phyloP scores from a whole-genome alignment of 2,888 invertebrate genomes.

The Nymphalis c-album region DNA sequence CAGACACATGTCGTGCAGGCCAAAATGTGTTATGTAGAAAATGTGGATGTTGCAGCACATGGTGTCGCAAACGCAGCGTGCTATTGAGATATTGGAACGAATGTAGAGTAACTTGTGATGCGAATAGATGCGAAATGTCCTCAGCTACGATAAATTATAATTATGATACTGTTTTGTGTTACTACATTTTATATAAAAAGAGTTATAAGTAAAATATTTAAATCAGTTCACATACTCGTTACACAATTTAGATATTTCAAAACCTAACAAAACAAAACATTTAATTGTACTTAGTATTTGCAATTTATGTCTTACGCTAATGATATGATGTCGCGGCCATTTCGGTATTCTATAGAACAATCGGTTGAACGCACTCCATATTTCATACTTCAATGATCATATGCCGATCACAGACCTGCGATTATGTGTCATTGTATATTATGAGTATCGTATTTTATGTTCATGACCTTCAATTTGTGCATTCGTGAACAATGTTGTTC shows the following conservation, averaged over 20 bases:
- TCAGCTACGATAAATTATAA: neutral
- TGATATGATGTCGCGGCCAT: neutral
- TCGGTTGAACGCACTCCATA: slow-evolving; percentile 39
- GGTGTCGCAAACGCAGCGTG: slow-evolving; percentile 22
- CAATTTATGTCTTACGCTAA: too few species aligned
- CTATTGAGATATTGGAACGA: slow-evolving; percentile 34
- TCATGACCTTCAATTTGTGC: slow-evolving; percentile 9
- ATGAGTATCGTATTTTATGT: neutral
- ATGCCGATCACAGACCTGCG: slow-evolving; percentile 37
- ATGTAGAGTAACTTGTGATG: slow-evolving; percentile 26
- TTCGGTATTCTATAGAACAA: slow-evolving; percentile 38
- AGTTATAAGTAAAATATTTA: neutral
- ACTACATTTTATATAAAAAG: neutral
- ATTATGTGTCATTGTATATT: slow-evolving; percentile 36
- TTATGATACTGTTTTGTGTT: neutral
- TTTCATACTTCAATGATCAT: slow-evolving; percentile 27
- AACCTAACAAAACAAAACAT: neutral
- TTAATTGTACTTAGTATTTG: neutral
- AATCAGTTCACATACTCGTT: neutral
- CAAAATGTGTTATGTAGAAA: slow-evolving; percentile 32
- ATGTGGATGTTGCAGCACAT: slow-evolving; percentile 34
- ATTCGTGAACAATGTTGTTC: neutral
- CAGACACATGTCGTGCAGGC: slow-evolving; percentile 19
- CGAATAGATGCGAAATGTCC: slow-evolving; percentile 13
- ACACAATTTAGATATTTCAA: neutral